Evolutionary conservation across 2,797 vertebrate species (phyloP).

Genomic region (Notoglanidium macrostoma): DNA sequence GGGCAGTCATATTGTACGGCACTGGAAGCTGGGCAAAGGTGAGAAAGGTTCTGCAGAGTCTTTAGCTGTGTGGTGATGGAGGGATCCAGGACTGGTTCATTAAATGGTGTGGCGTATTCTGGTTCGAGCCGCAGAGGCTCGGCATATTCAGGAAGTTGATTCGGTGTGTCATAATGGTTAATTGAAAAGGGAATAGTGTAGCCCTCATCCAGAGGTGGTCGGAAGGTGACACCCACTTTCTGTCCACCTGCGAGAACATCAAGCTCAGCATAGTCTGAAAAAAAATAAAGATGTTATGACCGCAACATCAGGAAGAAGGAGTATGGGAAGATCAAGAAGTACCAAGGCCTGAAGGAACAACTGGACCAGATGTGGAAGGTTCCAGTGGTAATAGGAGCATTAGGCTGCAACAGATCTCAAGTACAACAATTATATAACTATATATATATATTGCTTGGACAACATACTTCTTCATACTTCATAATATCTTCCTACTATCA

Average conservation of each 20-base stretch:
- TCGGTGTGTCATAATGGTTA: slow-evolving; percentile 80
- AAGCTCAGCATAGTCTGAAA: slow-evolving; percentile 83
- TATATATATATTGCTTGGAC: too few species aligned
- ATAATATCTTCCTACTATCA: too few species aligned
- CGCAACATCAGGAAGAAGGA: too few species aligned
- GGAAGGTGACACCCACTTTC: slow-evolving; percentile 79
- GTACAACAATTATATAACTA: too few species aligned
- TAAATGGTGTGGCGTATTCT: slow-evolving; percentile 84
- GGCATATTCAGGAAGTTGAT: slow-evolving; percentile 77
- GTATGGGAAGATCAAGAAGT: too few species aligned
- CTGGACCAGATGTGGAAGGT: too few species aligned
- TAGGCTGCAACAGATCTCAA: too few species aligned
- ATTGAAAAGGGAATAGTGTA: slow-evolving; percentile 80
- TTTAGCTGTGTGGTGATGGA: not conserved
- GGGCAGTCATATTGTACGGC: slow-evolving; percentile 75
- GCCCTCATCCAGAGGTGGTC: slow-evolving; percentile 73
- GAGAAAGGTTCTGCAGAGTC: slow-evolving; percentile 9
- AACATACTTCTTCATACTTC: too few species aligned
- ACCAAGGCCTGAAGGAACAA: too few species aligned
- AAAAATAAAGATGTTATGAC: not conserved
- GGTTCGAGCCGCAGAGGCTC: slow-evolving; percentile 83
- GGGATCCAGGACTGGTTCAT: slow-evolving; percentile 69
- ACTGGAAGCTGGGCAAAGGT: slow-evolving; percentile 6
- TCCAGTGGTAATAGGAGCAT: too few species aligned
- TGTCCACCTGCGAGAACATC: slow-evolving; percentile 68